These are phyloP conservation scores for Phenganax subtilis DNA, from an alignment of 92 coral and sea anemone genomes.

Conservation along the genomic window DNA sequence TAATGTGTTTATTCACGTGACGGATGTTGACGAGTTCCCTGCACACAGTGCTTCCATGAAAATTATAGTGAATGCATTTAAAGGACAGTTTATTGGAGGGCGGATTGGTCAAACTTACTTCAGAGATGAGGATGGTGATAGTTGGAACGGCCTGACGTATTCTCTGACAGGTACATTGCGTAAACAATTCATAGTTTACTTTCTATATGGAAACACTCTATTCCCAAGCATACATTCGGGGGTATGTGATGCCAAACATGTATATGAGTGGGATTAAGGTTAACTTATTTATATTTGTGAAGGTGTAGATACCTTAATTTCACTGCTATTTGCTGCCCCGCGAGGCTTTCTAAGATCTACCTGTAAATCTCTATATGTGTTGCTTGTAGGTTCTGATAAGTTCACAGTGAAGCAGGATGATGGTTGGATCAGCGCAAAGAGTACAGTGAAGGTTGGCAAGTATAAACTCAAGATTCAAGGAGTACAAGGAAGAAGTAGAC, in stretches of 20 bases:
- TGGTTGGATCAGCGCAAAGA: constrained; percentile 52
- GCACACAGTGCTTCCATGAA: constrained; percentile 61
- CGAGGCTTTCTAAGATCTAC: background rate
- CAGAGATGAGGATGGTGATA: constrained; percentile 62
- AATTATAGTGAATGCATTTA: constrained; percentile 67
- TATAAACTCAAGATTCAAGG: constrained; percentile 52
- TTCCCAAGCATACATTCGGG: background rate
- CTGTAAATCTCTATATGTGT: background rate
- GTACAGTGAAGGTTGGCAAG: constrained; percentile 47
- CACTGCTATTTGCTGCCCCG: too few relatives aligned
- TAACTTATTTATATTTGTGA: too few relatives aligned
- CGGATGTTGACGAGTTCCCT: constrained; percentile 56
- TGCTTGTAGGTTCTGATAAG: constrained; percentile 23
- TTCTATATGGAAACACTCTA: background rate
- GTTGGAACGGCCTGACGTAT: background rate
- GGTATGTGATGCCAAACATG: too few relatives aligned
- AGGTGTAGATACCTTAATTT: too few relatives aligned
- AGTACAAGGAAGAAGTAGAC: background rate
- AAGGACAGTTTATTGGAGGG: constrained; percentile 69
- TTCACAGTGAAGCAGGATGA: constrained; percentile 40
- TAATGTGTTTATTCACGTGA: constrained; percentile 58
- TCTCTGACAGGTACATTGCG: background rate
- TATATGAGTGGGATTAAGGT: too few relatives aligned
- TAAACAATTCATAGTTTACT: too few relatives aligned
- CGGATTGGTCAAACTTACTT: constrained; percentile 72